Evolutionary conservation across 2,797 vertebrate species (phyloP).

Genomic region (Sebastolobus altivelis): DNA sequence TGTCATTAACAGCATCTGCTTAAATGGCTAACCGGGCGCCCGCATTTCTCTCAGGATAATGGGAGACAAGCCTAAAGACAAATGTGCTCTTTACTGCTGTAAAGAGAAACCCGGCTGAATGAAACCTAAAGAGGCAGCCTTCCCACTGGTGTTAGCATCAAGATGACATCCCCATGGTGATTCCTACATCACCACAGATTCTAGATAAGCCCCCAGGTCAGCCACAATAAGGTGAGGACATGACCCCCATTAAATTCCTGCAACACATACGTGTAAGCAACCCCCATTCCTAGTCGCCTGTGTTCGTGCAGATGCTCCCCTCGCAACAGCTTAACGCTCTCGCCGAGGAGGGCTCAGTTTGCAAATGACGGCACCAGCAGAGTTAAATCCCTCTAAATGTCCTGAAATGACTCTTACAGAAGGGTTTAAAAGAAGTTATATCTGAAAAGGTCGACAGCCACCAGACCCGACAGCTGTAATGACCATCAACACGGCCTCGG

Average conservation of each 20-base stretch:
- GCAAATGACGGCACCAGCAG: slow-evolving; percentile 57
- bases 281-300: background rate
- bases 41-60: slow-evolving; percentile 39
- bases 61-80: slow-evolving; percentile 31
- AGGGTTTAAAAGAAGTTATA: slow-evolving; percentile 50
- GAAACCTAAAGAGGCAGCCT: slow-evolving; percentile 44
- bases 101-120: slow-evolving; percentile 35
- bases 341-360: slow-evolving; percentile 45
- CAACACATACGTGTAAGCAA: slow-evolving; percentile 42
- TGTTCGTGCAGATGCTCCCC: slow-evolving; percentile 43
- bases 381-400: slow-evolving; percentile 70
- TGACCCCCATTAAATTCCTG: slow-evolving; percentile 65
- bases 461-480: slow-evolving; percentile 59
- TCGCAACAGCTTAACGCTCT: slow-evolving; percentile 42
- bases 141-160: slow-evolving; percentile 30
- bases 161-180: slow-evolving; percentile 58
- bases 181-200: slow-evolving; percentile 37
- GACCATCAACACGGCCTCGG: slow-evolving; percentile 49
- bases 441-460: slow-evolving; percentile 63
- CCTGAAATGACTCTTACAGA: slow-evolving; percentile 62
- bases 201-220: slow-evolving; percentile 59
- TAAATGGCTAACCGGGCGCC: slow-evolving; percentile 27
- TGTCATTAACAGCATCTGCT: slow-evolving; percentile 44
- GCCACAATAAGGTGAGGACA: slow-evolving; percentile 65
- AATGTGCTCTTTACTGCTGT: slow-evolving; percentile 48